Conservation (phyloP, 2,888 invertebrate species). For the Oxytorus armatus region DNA sequence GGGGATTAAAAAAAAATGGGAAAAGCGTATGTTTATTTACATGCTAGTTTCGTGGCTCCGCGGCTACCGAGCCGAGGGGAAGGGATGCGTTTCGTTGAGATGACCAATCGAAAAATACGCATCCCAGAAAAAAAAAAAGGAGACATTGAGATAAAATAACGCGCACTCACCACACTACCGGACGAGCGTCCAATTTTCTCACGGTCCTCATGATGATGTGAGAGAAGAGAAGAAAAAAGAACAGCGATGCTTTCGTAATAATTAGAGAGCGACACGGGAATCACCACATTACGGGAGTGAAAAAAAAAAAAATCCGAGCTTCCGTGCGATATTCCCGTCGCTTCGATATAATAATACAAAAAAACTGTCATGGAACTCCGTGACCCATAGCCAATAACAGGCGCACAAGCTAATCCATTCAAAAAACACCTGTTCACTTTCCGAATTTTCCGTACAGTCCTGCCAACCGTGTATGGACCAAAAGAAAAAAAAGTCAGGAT, state of each 20-base stretch:
- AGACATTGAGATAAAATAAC: constrained; percentile 63
- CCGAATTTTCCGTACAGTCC: constrained; percentile 89
- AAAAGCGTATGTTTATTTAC: constrained; percentile 64
- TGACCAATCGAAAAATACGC: constrained; percentile 42
- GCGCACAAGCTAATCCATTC: constrained; percentile 88
- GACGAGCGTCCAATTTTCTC: constrained; percentile 54
- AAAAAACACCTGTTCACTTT: constrained; percentile 92
- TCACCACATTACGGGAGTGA: constrained; percentile 19
- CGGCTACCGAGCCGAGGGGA: no score
- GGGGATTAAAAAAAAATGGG: no score
- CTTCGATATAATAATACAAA: constrained; percentile 10
- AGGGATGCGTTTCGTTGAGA: no score
- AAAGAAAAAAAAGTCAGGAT: constrained; percentile 31
- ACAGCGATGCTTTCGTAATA: constrained; percentile 37
- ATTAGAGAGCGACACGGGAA: constrained; percentile 25
- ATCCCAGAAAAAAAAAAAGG: constrained; percentile 40
- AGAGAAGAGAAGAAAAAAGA: constrained; percentile 11
- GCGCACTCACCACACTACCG: constrained; percentile 63
- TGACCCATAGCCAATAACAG: constrained; percentile 82
- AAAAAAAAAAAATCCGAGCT: constrained; percentile 11
- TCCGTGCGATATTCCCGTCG: not conserved
- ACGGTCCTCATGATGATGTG: constrained; percentile 63
- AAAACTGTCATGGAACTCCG: constrained; percentile 8
- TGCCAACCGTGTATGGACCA: constrained; percentile 83
- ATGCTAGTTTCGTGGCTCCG: constrained; percentile 37